Percentiles rank a stretch among this genome's conserved stretches.
Evolutionary conservation across 2,888 invertebrate genomes (phyloP).

Genomic region (Microplitis deprimator): DNA sequence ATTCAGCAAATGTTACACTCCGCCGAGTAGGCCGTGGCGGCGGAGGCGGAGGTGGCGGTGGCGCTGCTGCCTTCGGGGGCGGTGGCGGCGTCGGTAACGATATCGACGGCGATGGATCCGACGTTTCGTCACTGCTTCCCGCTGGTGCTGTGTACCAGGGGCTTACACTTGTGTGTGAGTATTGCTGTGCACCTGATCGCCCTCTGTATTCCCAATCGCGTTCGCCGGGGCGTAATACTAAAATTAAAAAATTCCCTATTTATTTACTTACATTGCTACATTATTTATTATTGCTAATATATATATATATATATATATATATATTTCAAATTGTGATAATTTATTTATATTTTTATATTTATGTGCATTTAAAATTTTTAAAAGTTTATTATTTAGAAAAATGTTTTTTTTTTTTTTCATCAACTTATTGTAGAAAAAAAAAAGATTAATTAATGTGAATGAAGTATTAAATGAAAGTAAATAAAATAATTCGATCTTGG

Average conservation of each 20-base stretch:
- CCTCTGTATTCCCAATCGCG: constrained; percentile 81
- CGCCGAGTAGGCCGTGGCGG: constrained; percentile 63
- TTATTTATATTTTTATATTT: too few relatives aligned
- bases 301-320: too few relatives aligned
- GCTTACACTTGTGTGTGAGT: constrained; percentile 90
- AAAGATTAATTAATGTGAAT: constrained; percentile 22
- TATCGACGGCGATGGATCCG: constrained; percentile 61
- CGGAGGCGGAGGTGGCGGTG: constrained; percentile 61
- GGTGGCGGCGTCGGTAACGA: constrained; percentile 66
- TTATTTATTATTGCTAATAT: too few relatives aligned
- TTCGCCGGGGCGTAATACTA: constrained; percentile 89
- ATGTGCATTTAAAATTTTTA: constrained; percentile 72
- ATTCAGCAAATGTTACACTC: constrained; percentile 69
- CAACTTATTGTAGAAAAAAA: background rate
- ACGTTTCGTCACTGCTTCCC: constrained; percentile 53
- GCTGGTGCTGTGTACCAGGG: constrained; percentile 59
- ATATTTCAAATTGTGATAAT: too few relatives aligned
- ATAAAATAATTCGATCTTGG: constrained; percentile 4
- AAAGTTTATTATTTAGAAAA: background rate
- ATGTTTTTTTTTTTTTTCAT: background rate
- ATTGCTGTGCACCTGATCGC: constrained; percentile 86
- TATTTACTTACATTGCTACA: too few relatives aligned
- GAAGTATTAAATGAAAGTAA: constrained; percentile 8
- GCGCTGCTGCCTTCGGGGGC: constrained; percentile 59
- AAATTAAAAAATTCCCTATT: constrained; percentile 64